Evolutionary conservation across 2,797 vertebrate genomes (phyloP).

Genomic region (Sardinella longiceps): DNA sequence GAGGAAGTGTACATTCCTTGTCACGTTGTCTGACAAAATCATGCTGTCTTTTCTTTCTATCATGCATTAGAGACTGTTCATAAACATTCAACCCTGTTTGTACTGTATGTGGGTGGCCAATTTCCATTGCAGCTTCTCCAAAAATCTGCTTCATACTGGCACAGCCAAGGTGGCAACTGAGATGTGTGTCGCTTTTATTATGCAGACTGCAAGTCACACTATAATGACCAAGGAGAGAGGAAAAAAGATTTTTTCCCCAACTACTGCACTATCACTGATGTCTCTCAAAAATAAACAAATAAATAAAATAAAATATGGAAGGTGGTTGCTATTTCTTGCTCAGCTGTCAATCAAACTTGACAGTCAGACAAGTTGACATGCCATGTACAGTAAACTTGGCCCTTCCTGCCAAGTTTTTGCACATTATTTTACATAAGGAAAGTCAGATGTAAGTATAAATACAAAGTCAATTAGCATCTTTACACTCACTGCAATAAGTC

Average conservation of each 20-base stretch:
- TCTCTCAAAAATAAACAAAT: not conserved
- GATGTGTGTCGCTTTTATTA: not conserved
- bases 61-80: not conserved
- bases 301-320: not conserved
- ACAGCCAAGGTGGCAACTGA: not conserved
- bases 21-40: not conserved
- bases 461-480: not conserved
- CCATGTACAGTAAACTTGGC: not conserved
- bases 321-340: not conserved
- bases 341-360: not conserved
- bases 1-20: conserved; percentile 2
- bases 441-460: not conserved
- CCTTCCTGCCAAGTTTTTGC: not conserved
- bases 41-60: too few species aligned
- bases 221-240: not conserved
- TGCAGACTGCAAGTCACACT: not conserved
- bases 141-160: not conserved
- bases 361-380: not conserved
- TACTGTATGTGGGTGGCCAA: conserved; percentile 23
- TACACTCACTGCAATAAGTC: not conserved
- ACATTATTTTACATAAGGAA: not conserved
- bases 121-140: conserved; percentile 5
- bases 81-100: conserved; percentile 13
- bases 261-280: not conserved
- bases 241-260: not conserved